Base-by-base conservation (phyloP, 2,888 invertebrate genomes). In the Thymelicus sylvestris region DNA sequence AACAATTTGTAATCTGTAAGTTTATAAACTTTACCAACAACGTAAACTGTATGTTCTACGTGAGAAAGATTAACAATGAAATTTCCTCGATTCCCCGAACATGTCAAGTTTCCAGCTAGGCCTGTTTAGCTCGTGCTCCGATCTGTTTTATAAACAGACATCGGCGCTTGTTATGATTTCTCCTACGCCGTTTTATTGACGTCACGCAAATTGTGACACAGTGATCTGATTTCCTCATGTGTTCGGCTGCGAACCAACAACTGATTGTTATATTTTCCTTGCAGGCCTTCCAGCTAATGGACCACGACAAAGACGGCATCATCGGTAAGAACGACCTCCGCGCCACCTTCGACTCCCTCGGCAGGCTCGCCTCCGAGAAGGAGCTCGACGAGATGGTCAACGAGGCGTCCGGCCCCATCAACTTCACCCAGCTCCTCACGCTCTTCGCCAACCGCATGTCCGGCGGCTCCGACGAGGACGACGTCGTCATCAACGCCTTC, bases 201-300 rank as follows among this genome's bases (percentile, higher is more conserved):
- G 55, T 55, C 38, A 62, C 24, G n/a, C 12, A 48, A 48, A 47
- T 67, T 47, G 5, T 24, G 55, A 55, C 55, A 55, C 55, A 55
- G 12, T 24, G 24, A 55, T 55, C 55, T 55, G 4, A 5, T 24
- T 24, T 55, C 24, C 55, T 19, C 12, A 8, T 10, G 12, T 55
- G 31, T 19, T 55, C 12, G 44, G 44, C 55, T 5, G 5, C 55
- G 12, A 55, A 24, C 3, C 12, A 31, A n/a, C 10, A 7, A 69
- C 12, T 39, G 31, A 52, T 63, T 15, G 41, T 44, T 62, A 7
- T 74, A 38, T 65, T 74, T 73, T 44, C 73, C 72, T 74, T 68
- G 7, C 89, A 98, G 97, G 98, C 97, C 87, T 98, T 98, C 97
- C 97, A 97, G 94, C 96, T 98, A 84, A 98, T 98, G 97, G 98